These are phyloP conservation scores for Cassiopea xamachana DNA, from an alignment of 30 jellyfish, hydroid and myxozoan genomes.

Conservation along the genomic window DNA sequence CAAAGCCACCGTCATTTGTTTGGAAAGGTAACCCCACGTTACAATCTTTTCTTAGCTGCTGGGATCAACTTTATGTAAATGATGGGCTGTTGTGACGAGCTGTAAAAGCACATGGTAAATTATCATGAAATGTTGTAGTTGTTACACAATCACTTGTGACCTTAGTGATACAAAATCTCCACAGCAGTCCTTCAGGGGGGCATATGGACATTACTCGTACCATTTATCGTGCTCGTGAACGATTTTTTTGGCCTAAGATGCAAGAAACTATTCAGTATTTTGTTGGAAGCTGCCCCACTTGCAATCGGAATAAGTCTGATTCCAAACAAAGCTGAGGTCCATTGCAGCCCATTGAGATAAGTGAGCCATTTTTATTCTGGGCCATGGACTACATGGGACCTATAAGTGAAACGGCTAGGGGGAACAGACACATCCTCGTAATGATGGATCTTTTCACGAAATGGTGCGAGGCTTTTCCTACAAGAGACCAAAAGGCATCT, in stretches of 20 bases:
- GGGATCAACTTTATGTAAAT: slow-evolving; percentile 7
- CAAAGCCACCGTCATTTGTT: slow-evolving; percentile 15
- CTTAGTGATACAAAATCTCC: slow-evolving; percentile 41
- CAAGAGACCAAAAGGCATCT: slow-evolving; percentile 35
- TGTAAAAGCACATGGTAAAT: neutral
- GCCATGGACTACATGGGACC: slow-evolving; percentile 72
- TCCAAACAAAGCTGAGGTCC: slow-evolving; percentile 32
- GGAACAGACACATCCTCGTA: slow-evolving; percentile 59
- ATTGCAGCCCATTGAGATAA: slow-evolving; percentile 27
- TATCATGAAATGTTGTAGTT: slow-evolving; percentile 18
- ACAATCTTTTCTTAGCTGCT: slow-evolving; percentile 6
- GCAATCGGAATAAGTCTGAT: slow-evolving; percentile 33
- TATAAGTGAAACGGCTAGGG: slow-evolving; percentile 36
- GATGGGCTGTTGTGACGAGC: slow-evolving; percentile 12
- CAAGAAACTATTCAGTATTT: slow-evolving; percentile 8
- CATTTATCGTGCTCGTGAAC: slow-evolving; percentile 37
- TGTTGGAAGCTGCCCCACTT: slow-evolving; percentile 37
- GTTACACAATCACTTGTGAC: slow-evolving; percentile 5
- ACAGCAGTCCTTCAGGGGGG: slow-evolving; percentile 60
- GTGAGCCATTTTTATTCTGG: slow-evolving; percentile 45
- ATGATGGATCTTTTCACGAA: slow-evolving; percentile 68
- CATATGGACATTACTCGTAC: slow-evolving; percentile 51
- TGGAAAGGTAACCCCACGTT: slow-evolving; percentile 11
- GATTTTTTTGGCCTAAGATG: slow-evolving; percentile 64
- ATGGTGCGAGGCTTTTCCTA: slow-evolving; percentile 73